A percentile compares a stretch with the other conserved stretches of the same genome.
Evolutionary conservation across 1,140 invertebrate genomes (phyloP).

Genomic region (Eriocheir sinensis): DNA sequence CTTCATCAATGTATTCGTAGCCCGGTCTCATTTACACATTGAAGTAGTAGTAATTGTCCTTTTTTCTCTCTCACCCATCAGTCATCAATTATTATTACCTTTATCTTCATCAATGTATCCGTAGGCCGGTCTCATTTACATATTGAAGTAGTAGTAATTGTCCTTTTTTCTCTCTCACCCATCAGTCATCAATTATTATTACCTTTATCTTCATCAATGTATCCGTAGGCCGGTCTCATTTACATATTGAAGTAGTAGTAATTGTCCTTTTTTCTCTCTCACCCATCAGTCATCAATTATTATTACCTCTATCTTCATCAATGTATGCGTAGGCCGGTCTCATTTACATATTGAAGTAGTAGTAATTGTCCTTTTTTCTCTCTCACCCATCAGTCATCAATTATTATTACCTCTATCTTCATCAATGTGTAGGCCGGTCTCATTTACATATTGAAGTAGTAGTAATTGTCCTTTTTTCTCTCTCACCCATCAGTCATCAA

Average conservation of each 20-base stretch:
- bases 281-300: background rate
- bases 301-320: too few relatives aligned
- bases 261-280: too few relatives aligned
- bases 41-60: background rate
- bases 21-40: background rate
- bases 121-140: too few relatives aligned
- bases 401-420: background rate
- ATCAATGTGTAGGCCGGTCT: background rate
- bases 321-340: background rate
- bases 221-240: background rate
- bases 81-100: too few relatives aligned
- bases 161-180: too few relatives aligned
- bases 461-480: background rate
- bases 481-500: background rate
- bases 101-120: too few relatives aligned
- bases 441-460: background rate
- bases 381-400: background rate
- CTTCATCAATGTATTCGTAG: background rate
- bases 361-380: background rate
- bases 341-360: background rate
- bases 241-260: too few relatives aligned
- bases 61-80: background rate
- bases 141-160: too few relatives aligned
- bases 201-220: background rate
- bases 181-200: background rate